A percentile compares a stretch with the other conserved stretches of the same genome.
Conservation (phyloP, 2,888 invertebrate genomes). For the Nebria brevicollis region DNA sequence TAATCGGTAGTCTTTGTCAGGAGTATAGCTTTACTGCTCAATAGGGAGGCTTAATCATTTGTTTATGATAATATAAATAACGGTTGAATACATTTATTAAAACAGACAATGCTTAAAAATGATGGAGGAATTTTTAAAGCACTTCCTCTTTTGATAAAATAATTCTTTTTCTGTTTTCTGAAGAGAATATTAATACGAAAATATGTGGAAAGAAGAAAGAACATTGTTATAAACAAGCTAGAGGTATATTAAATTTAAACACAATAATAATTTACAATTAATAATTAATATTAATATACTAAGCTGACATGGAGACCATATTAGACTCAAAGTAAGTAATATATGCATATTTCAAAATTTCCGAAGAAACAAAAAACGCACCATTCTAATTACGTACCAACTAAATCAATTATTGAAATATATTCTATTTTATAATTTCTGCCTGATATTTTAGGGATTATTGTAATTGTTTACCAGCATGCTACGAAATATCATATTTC, state of each 20-base stretch:
- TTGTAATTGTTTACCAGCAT: conserved; percentile 73
- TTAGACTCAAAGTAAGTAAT: neutral
- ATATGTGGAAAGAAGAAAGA: conserved; percentile 80
- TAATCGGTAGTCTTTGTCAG: too few relatives aligned
- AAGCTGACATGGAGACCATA: neutral
- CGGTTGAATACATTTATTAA: too few relatives aligned
- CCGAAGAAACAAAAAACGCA: neutral
- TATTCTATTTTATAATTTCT: conserved; percentile 12
- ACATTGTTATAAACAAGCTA: conserved; percentile 67
- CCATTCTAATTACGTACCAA: neutral
- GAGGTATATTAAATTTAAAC: conserved; percentile 54
- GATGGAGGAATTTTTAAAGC: too few relatives aligned
- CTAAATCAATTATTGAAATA: neutral
- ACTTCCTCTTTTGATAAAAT: too few relatives aligned
- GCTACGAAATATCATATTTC: conserved; percentile 75
- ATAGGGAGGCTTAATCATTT: too few relatives aligned
- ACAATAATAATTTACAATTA: neutral
- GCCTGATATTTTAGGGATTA: conserved; percentile 45
- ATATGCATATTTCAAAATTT: neutral
- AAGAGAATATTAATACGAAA: conserved; percentile 74
- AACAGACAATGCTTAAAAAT: too few relatives aligned
- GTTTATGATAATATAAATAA: too few relatives aligned
- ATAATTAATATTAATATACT: conserved; percentile 7
- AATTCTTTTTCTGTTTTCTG: neutral
- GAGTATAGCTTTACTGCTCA: too few relatives aligned